A percentile compares a stretch with the other conserved stretches of the same genome.
Evolutionary conservation across 2,113 vertebrate genomes (phyloP).

Genomic region (Sula dactylatra): DNA sequence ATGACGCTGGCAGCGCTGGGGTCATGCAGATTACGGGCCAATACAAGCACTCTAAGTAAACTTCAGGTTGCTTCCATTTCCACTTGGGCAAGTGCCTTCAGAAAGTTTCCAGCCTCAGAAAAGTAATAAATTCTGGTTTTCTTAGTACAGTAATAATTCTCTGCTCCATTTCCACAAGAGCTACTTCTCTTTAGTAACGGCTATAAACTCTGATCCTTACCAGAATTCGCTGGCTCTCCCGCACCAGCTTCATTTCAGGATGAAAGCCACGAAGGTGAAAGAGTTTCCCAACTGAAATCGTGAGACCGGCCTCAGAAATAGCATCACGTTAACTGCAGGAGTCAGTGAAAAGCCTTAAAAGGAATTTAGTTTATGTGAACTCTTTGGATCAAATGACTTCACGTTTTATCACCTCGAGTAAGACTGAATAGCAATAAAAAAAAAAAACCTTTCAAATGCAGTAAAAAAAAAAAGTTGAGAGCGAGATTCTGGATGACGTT

Average conservation of each 20-base stretch:
- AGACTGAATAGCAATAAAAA: background rate
- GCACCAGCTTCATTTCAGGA: background rate
- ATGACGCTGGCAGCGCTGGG: background rate
- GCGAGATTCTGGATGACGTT: background rate
- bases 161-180: background rate
- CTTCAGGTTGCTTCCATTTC: background rate
- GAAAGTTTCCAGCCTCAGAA: background rate
- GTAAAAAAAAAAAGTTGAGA: background rate
- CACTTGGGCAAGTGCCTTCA: background rate
- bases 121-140: background rate
- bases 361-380: background rate
- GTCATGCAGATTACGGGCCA: rapidly evolving
- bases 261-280: conserved; percentile 12
- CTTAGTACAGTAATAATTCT: background rate
- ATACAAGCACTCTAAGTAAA: background rate
- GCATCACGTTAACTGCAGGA: background rate
- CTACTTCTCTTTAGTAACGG: background rate
- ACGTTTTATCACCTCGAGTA: background rate
- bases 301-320: background rate
- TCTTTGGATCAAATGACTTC: conserved; percentile 20
- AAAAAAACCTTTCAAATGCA: background rate
- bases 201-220: background rate
- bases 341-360: background rate
- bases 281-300: background rate
- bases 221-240: background rate